phyloP scores from a whole-genome alignment of 2,113 vertebrate genomes.

The Motacilla tschutschensis region DNA sequence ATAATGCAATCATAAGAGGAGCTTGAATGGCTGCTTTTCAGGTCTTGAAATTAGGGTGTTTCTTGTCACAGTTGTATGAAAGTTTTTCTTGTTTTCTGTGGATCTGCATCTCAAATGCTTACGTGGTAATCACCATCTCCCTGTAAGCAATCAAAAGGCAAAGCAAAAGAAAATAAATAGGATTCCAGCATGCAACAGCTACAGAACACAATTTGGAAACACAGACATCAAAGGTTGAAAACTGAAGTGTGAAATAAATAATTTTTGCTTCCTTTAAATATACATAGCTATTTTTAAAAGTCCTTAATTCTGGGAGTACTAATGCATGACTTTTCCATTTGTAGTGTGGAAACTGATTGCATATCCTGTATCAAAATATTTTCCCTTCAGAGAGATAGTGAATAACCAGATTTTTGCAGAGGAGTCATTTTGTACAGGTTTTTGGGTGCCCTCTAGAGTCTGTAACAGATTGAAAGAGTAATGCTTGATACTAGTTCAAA shows the following conservation, averaged over 20 bases:
- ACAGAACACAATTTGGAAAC: not conserved
- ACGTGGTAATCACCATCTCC: accelerated
- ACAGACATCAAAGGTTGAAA: not conserved
- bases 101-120: not conserved
- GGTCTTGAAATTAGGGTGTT: not conserved
- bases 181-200: not conserved
- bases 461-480: not conserved
- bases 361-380: not conserved
- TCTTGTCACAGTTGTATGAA: not conserved
- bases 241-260: not conserved
- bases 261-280: not conserved
- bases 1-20: not conserved
- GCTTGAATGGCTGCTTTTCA: not conserved
- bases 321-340: not conserved
- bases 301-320: not conserved
- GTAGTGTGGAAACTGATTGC: not conserved
- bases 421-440: not conserved
- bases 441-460: not conserved
- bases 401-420: not conserved
- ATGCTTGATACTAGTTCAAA: not conserved
- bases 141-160: not conserved
- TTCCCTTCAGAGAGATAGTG: not conserved
- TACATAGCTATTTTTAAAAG: not conserved
- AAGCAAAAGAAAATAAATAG: not conserved
- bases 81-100: not conserved